Percentiles rank a stretch among this genome's conserved stretches.
Evolutionary conservation across 2,888 invertebrate genomes (phyloP).

Genomic region (Erpobdella octoculata): DNA sequence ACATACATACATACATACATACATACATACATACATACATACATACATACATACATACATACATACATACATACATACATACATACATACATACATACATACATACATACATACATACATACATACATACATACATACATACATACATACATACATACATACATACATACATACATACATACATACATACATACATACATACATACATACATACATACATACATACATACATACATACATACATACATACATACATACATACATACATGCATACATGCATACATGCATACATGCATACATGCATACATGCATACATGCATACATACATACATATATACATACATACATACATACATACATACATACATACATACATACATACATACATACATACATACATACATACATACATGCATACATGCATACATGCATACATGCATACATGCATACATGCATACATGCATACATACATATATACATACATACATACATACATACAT

Average conservation of each 20-base stretch:
- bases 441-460: constrained; percentile 6
- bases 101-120: constrained; percentile 20
- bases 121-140: constrained; percentile 23
- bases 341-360: constrained; percentile 13
- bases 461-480: constrained; percentile 6
- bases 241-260: constrained; percentile 3
- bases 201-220: constrained; percentile 29
- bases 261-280: constrained; percentile 18
- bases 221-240: constrained; percentile 31
- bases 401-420: constrained; percentile 9
- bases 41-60: not conserved
- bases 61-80: not conserved
- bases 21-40: not conserved
- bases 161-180: constrained; percentile 5
- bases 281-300: constrained; percentile 8
- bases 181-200: constrained; percentile 12
- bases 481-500: constrained; percentile 10
- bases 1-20: not conserved
- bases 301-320: constrained; percentile 10
- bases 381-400: constrained; percentile 12
- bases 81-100: not conserved
- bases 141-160: constrained; percentile 23
- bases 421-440: constrained; percentile 2
- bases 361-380: constrained; percentile 18
- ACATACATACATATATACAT: constrained; percentile 34